Evolutionary conservation across 2,797 vertebrate genomes (phyloP).

Genomic region (Ceryle rudis): DNA sequence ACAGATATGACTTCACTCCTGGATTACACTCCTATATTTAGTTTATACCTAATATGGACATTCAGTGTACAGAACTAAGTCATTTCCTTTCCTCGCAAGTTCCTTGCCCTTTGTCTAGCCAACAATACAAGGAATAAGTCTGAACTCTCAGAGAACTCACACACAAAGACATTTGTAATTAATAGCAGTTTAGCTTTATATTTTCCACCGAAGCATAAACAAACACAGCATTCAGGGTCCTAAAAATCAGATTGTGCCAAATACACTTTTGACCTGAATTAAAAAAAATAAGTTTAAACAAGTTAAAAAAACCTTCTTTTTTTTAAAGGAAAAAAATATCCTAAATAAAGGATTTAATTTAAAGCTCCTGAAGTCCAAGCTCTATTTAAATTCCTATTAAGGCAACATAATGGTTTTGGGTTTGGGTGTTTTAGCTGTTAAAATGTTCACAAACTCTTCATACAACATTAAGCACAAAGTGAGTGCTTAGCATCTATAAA

Average conservation of each 20-base stretch:
- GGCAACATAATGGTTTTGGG: background rate
- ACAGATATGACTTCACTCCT: conserved; percentile 80
- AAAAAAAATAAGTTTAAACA: background rate
- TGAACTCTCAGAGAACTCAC: conserved; percentile 7
- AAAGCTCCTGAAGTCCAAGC: background rate
- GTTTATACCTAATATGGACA: conserved; percentile 84
- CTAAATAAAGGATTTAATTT: background rate
- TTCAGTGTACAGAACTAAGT: conserved; percentile 62
- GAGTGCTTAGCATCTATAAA: background rate
- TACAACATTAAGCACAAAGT: background rate
- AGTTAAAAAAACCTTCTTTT: background rate
- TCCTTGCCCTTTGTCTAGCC: conserved; percentile 77
- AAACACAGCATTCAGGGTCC: background rate
- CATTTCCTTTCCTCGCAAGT: conserved; percentile 76
- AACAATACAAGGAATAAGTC: conserved; percentile 78
- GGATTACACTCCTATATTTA: conserved; percentile 80
- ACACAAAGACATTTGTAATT: conserved; percentile 23
- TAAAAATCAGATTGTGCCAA: background rate
- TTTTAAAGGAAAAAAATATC: background rate
- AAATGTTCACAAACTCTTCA: background rate
- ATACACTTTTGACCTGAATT: background rate
- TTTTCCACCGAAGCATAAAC: conserved; percentile 5
- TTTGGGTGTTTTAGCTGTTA: background rate
- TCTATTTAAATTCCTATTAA: background rate
- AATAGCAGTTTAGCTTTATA: conserved; percentile 27